Evolutionary conservation across 2,797 vertebrate genomes (phyloP), one percentile per base, ranked within the genome.

Genomic region (Salarias fasciatus): DNA sequence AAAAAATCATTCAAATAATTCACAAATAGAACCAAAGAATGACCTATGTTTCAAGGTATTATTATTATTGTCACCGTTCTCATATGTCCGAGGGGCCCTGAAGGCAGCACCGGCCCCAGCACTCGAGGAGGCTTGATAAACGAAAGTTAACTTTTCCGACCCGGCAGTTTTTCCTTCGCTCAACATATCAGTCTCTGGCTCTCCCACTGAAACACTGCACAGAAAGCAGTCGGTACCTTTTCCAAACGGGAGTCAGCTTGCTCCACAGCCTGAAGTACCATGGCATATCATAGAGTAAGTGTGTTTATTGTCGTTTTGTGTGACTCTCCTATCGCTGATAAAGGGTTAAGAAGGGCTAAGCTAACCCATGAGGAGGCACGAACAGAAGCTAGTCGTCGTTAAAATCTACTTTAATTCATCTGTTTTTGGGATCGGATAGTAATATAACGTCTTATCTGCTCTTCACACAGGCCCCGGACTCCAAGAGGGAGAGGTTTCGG

Each of bases 401-500:
- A 24, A 2, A 24, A 24, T 24, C 18, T 18, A 24, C 18, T 24
- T 24, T 24, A 24, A 24, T 24, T 24, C 18, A 24, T 18, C 18
- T 24, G 18, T 24, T 24, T 24, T 24, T 24, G 18, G 18, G 18
- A 24, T 24, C 18, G 24, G 18, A 24, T 24, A 3, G 24, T 24
- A 3, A 24, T 24, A 24, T 24, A 24, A 24, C 24, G 18, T 24
- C 18, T 10, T 48, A 59, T 38, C 11, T 14, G 31, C 28, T 55
- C 40, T 78, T 36, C 12, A 13, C 11, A 1, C 78, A 99, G 97
- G 93, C 90, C 67, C 89, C 94, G 44, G 96, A 97, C 81, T 92
- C 94, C 30, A 97, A 95, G 87, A 92, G 95, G 68, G 96, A 99
- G 82, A 95, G 97, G 87, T 99, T 98, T 85, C 92, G 97, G 70